A percentile compares a stretch with the other conserved stretches of the same genome.
phyloP scores from a whole-genome alignment of 92 coral and sea anemone species.

The Actinostola sp. region DNA sequence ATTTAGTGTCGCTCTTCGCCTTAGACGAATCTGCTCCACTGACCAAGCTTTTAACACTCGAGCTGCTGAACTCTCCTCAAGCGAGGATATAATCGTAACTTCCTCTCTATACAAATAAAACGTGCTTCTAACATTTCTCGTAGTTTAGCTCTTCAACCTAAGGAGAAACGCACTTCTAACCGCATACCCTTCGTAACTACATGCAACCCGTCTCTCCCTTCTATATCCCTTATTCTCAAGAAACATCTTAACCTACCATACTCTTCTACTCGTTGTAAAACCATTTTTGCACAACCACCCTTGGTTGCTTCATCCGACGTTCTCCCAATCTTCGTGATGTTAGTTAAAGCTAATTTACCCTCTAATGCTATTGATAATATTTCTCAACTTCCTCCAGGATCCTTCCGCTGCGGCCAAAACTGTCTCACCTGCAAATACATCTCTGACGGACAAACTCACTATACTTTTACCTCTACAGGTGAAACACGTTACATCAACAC shows the following conservation, averaged over 20 bases:
- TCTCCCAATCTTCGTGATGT: constrained; percentile 43
- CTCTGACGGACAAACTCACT: too few relatives aligned
- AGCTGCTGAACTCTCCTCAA: constrained; percentile 34
- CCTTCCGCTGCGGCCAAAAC: too few relatives aligned
- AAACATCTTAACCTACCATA: constrained; percentile 32
- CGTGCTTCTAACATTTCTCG: too few relatives aligned
- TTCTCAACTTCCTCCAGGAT: too few relatives aligned
- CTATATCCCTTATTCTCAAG: constrained; percentile 18
- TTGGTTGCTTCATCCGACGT: constrained; percentile 47
- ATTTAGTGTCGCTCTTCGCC: constrained; percentile 40
- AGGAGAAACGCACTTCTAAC: too few relatives aligned
- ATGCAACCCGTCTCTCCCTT: constrained; percentile 27
- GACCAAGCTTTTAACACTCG: constrained; percentile 39
- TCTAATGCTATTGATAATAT: too few relatives aligned
- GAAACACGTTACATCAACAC: too few relatives aligned
- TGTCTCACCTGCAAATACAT: too few relatives aligned
- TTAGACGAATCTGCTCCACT: constrained; percentile 46
- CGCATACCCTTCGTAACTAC: constrained; percentile 31
- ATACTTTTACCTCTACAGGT: too few relatives aligned
- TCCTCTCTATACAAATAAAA: too few relatives aligned
- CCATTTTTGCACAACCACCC: constrained; percentile 43
- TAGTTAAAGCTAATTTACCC: too few relatives aligned
- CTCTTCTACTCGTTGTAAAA: constrained; percentile 50
- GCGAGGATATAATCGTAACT: constrained; percentile 40
- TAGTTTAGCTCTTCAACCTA: too few relatives aligned